phyloP scores from a whole-genome alignment of 2,113 vertebrate genomes.

The Muscicapa adusta region DNA sequence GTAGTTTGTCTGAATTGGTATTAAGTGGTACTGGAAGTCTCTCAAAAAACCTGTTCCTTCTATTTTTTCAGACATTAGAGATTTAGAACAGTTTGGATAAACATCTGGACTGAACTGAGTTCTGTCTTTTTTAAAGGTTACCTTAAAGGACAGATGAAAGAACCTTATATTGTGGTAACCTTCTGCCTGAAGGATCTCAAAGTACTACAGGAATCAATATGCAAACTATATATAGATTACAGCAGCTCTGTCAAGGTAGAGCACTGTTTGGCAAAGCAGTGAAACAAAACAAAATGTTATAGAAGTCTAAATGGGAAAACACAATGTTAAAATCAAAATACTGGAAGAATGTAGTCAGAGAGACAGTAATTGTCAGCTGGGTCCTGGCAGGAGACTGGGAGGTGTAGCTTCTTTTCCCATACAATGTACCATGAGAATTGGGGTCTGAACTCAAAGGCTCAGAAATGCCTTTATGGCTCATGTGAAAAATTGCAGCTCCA shows the following conservation, averaged over 20 bases:
- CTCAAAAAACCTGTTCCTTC: background rate
- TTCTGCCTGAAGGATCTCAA: conserved; percentile 3
- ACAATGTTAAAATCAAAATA: background rate
- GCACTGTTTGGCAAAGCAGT: background rate
- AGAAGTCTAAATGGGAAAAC: background rate
- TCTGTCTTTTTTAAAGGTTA: conserved; percentile 4
- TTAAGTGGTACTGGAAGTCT: conserved; percentile 28
- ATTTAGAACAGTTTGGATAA: conserved; percentile 16
- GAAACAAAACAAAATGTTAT: background rate
- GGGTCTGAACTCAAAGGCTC: background rate
- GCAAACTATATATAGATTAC: conserved; percentile 12
- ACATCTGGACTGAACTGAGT: background rate
- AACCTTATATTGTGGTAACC: background rate
- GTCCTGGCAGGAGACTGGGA: background rate
- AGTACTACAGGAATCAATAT: conserved; percentile 19
- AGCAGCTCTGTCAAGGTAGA: background rate
- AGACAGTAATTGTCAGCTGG: background rate
- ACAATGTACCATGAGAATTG: background rate
- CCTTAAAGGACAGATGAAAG: conserved; percentile 8
- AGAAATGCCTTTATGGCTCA: background rate
- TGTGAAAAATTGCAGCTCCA: conserved; percentile 24
- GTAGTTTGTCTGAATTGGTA: conserved; percentile 36
- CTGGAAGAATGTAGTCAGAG: background rate
- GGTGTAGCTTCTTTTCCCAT: background rate
- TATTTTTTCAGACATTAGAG: background rate